Conservation (phyloP, 37 sponge, comb jelly and placozoan species). For the Chondrilla cf. caribensis region DNA sequence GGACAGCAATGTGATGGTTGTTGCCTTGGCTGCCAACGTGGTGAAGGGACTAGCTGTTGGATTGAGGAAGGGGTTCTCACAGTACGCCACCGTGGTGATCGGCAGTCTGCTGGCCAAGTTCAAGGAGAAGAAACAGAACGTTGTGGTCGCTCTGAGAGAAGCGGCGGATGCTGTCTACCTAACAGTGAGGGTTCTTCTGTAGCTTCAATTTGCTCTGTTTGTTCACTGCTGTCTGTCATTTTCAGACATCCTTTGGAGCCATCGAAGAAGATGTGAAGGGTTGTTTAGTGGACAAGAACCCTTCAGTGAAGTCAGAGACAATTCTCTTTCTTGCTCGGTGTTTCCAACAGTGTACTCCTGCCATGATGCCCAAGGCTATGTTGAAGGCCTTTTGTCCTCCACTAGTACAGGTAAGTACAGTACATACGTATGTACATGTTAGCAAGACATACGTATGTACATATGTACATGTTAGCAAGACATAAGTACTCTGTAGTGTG, state of each 20-base stretch:
- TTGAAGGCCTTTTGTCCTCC: constrained; percentile 76
- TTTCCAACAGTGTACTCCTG: constrained; percentile 77
- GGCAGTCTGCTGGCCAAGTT: constrained; percentile 82
- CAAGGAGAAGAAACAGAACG: constrained; percentile 92
- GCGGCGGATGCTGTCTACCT: constrained; percentile 79
- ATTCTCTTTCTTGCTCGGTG: constrained; percentile 74
- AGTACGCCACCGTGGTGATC: constrained; percentile 37
- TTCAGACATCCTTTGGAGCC: constrained; percentile 58
- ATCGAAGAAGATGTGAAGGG: constrained; percentile 77
- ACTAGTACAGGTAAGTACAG: constrained; percentile 52
- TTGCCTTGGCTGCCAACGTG: constrained; percentile 79
- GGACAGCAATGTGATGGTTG: constrained; percentile 91
- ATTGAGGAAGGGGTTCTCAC: constrained; percentile 55
- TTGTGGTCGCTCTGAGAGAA: constrained; percentile 83
- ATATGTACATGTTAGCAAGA: not conserved
- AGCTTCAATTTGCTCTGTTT: not conserved
- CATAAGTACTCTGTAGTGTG: not conserved
- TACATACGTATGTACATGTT: not conserved
- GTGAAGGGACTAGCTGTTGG: constrained; percentile 87
- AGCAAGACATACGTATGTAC: not conserved
- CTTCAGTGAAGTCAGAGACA: constrained; percentile 82
- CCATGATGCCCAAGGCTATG: constrained; percentile 74
- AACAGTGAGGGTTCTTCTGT: constrained; percentile 44
- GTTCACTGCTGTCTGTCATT: not conserved
- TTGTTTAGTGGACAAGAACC: constrained; percentile 85